Percentiles rank a stretch among this genome's conserved stretches.
Evolutionary conservation across 2,888 invertebrate genomes (phyloP).

Genomic region (Coenonympha glycerion): DNA sequence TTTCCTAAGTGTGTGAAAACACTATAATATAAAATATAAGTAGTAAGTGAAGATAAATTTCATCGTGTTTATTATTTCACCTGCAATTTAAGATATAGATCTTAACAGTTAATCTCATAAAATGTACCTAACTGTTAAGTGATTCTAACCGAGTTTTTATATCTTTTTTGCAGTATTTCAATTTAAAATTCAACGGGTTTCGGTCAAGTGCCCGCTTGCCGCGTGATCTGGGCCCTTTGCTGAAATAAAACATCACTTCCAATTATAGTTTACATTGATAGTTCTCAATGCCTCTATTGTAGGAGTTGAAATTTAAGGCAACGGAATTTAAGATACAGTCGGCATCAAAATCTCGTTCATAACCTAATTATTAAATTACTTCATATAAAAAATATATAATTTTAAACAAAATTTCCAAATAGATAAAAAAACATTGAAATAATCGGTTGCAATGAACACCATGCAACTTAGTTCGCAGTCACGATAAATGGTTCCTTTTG

Average conservation of each 20-base stretch:
- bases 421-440: too few species aligned
- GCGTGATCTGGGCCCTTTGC: constrained; percentile 28
- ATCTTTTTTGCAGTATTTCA: constrained; percentile 13
- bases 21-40: too few species aligned
- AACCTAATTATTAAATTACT: too few species aligned
- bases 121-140: constrained; percentile 8
- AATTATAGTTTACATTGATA: constrained; percentile 55
- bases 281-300: constrained; percentile 50
- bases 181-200: constrained; percentile 15
- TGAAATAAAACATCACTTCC: constrained; percentile 47
- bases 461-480: too few species aligned
- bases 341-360: not conserved
- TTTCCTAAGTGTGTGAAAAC: too few species aligned
- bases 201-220: constrained; percentile 14
- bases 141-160: not conserved
- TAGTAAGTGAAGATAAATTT: too few species aligned
- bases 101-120: constrained; percentile 9
- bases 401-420: too few species aligned
- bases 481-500: too few species aligned
- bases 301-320: constrained; percentile 47
- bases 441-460: too few species aligned
- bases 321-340: constrained; percentile 15
- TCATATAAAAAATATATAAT: too few species aligned
- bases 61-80: not conserved
- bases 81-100: not conserved